Conservation (phyloP, 2,888 invertebrate genomes). For the Rambutsinella grinnellia region DNA sequence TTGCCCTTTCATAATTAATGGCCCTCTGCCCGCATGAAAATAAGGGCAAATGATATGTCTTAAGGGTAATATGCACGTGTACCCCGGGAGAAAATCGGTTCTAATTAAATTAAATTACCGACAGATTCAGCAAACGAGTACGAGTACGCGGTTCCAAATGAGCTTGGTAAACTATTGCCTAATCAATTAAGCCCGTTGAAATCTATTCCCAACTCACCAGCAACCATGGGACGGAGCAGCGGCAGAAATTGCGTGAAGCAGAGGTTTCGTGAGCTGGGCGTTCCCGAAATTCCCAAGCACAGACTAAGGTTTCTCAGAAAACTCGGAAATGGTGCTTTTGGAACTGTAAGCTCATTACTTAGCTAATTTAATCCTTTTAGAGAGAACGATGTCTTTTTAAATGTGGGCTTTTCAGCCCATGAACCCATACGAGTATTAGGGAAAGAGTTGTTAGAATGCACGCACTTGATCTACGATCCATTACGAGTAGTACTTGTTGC, state of each 20-base stretch:
- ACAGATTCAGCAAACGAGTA: constrained; percentile 65
- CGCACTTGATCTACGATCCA: background rate
- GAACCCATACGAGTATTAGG: background rate
- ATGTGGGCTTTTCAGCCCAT: no score
- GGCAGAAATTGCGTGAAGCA: constrained; percentile 55
- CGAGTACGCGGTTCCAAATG: constrained; percentile 65
- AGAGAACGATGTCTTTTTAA: constrained; percentile 41
- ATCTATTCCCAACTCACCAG: constrained; percentile 64
- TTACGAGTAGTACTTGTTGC: background rate
- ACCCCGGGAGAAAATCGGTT: constrained; percentile 10
- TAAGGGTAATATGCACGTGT: background rate
- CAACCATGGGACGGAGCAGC: constrained; percentile 52
- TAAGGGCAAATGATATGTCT: background rate
- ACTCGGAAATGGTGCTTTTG: constrained; percentile 89
- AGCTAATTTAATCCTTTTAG: constrained; percentile 55
- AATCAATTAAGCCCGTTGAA: constrained; percentile 65
- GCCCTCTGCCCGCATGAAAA: no score
- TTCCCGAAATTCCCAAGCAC: constrained; percentile 86
- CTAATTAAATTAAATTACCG: constrained; percentile 56
- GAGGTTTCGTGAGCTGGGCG: constrained; percentile 69
- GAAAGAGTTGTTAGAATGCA: no score
- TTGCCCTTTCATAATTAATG: background rate
- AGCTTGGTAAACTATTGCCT: constrained; percentile 64
- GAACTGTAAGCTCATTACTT: constrained; percentile 77
- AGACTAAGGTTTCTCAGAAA: constrained; percentile 88